A percentile compares a stretch with the other conserved stretches of the same genome.
These are phyloP conservation scores for Drosophila simulans DNA, from an alignment of 1,140 invertebrate species.

Conservation along the genomic window DNA sequence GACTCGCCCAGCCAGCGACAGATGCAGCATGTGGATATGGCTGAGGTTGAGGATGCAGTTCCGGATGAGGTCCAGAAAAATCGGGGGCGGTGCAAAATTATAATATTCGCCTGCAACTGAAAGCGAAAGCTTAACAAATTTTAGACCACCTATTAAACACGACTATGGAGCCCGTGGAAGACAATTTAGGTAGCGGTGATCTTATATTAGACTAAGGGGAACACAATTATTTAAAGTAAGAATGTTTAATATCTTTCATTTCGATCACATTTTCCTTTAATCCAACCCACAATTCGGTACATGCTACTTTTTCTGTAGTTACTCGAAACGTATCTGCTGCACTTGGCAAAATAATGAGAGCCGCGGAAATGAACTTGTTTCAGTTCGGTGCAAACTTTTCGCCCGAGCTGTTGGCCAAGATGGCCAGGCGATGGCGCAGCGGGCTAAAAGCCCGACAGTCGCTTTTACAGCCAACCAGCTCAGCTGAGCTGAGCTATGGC, in stretches of 20 bases:
- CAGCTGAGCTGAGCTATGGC: constrained; percentile 68
- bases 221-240: too few species aligned
- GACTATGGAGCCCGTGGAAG: neutral
- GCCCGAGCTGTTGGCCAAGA: constrained; percentile 70
- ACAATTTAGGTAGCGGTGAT: neutral
- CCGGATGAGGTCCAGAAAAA: neutral
- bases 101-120: constrained; percentile 75
- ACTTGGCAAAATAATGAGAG: constrained; percentile 63
- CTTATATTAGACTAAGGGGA: neutral
- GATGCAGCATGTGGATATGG: constrained; percentile 13
- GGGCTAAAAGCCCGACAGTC: constrained; percentile 39
- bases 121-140: constrained; percentile 76
- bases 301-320: neutral
- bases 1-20: constrained; percentile 57
- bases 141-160: constrained; percentile 65
- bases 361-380: constrained; percentile 71
- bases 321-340: constrained; percentile 14
- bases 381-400: constrained; percentile 62
- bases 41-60: neutral
- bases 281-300: neutral
- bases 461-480: constrained; percentile 30
- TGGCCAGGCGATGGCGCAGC: constrained; percentile 56
- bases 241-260: too few species aligned
- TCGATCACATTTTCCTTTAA: neutral
- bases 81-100: constrained; percentile 54